A percentile compares a stretch with the other conserved stretches of the same genome.
phyloP scores from a whole-genome alignment of 1,140 invertebrate species.

The Nymphalis io region DNA sequence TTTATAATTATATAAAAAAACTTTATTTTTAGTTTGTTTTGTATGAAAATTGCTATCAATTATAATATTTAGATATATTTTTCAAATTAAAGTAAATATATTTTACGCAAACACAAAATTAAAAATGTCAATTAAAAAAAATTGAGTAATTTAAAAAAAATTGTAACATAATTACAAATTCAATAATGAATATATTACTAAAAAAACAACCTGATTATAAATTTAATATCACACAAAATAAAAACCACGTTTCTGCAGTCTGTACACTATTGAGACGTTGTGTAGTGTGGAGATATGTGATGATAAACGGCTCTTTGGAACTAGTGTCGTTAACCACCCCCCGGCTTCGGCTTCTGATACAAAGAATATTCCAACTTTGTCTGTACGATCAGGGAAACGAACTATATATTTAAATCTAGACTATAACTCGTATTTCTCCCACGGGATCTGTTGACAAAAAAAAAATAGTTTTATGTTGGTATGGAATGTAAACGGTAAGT shows the following conservation, averaged over 20 bases:
- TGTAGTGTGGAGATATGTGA: conserved; percentile 47
- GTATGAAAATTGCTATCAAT: too few relatives aligned
- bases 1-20: neutral
- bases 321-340: conserved; percentile 62
- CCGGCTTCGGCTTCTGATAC: conserved; percentile 31
- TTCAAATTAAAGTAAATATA: too few relatives aligned
- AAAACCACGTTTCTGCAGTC: conserved; percentile 45
- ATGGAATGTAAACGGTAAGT: too few relatives aligned
- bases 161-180: too few relatives aligned
- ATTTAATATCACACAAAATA: neutral
- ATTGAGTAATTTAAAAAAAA: too few relatives aligned
- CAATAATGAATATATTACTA: neutral
- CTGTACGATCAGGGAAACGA: conserved; percentile 17
- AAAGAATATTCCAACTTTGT: conserved; percentile 22
- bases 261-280: conserved; percentile 60
- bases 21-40: neutral
- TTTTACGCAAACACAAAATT: too few relatives aligned
- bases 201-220: neutral
- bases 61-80: too few relatives aligned
- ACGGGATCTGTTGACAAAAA: neutral
- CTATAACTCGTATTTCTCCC: neutral
- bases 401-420: conserved; percentile 10
- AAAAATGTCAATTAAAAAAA: too few relatives aligned
- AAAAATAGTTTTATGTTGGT: too few relatives aligned
- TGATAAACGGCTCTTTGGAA: conserved; percentile 73